Evolutionary conservation across 2,113 vertebrate species (phyloP).

Genomic region (Platysteira castanea): DNA sequence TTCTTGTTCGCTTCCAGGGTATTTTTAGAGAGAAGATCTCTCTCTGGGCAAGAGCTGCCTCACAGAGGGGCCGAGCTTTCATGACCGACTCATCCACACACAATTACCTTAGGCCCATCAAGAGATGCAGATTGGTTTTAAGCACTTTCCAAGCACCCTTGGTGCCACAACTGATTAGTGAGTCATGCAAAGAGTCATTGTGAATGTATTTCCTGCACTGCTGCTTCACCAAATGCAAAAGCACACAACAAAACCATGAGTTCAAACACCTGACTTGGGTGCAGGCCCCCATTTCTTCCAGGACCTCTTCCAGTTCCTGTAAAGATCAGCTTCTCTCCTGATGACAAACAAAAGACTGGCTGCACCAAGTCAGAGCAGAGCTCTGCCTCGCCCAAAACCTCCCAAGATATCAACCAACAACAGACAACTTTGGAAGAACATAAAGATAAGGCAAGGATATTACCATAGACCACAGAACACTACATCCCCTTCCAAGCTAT

Average conservation of each 20-base stretch:
- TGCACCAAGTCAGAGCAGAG: not conserved
- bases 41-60: not conserved
- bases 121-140: not conserved
- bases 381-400: not conserved
- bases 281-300: not conserved
- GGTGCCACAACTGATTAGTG: slow-evolving; percentile 7
- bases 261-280: not conserved
- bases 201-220: not conserved
- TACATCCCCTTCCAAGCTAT: not conserved
- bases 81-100: not conserved
- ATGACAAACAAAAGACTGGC: not conserved
- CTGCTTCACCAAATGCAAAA: not conserved
- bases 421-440: not conserved
- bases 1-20: slow-evolving; percentile 26
- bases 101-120: not conserved
- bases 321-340: not conserved
- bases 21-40: slow-evolving; percentile 47
- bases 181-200: slow-evolving; percentile 21
- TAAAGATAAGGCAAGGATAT: not conserved
- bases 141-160: not conserved
- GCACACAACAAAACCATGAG: not conserved
- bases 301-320: not conserved
- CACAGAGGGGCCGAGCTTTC: not conserved
- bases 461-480: not conserved
- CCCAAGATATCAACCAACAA: not conserved